A percentile compares a stretch with the other conserved stretches of the same genome.
These are phyloP conservation scores for Epizoanthus ramosus DNA, from an alignment of 92 coral and sea anemone species.

Conservation along the genomic window DNA sequence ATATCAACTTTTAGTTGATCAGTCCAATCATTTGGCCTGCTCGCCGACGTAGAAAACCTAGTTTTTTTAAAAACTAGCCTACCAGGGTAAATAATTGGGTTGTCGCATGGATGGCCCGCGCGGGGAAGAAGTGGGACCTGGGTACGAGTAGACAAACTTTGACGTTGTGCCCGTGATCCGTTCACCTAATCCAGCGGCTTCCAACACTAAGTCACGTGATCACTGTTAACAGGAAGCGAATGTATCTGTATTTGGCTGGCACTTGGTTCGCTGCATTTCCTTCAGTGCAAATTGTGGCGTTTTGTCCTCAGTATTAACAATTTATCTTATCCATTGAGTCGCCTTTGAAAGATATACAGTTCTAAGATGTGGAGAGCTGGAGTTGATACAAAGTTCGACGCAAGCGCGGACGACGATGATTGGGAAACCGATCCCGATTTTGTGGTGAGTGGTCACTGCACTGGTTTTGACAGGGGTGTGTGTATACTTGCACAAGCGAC, in stretches of 20 bases:
- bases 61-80: too few species aligned
- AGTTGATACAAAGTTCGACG: conserved; percentile 45
- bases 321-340: conserved; percentile 3
- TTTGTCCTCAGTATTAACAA: neutral
- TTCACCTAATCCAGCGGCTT: neutral
- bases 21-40: too few species aligned
- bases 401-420: conserved; percentile 84
- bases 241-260: conserved; percentile 17
- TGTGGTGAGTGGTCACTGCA: conserved; percentile 67
- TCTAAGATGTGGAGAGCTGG: conserved; percentile 79
- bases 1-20: too few species aligned
- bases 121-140: too few species aligned
- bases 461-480: conserved; percentile 25
- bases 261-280: conserved; percentile 17
- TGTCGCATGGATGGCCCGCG: too few species aligned
- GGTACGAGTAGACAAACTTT: too few species aligned
- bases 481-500: neutral
- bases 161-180: too few species aligned
- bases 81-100: too few species aligned
- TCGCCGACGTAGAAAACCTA: too few species aligned
- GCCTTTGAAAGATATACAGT: too few species aligned
- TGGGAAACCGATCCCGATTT: conserved; percentile 99
- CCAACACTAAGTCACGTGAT: conserved; percentile 25
- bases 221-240: conserved; percentile 39
- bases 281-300: conserved; percentile 6